Evolutionary conservation across 2,888 invertebrate genomes (phyloP), one percentile per base, ranked within the genome.

Genomic region (Netelia melanura): DNA sequence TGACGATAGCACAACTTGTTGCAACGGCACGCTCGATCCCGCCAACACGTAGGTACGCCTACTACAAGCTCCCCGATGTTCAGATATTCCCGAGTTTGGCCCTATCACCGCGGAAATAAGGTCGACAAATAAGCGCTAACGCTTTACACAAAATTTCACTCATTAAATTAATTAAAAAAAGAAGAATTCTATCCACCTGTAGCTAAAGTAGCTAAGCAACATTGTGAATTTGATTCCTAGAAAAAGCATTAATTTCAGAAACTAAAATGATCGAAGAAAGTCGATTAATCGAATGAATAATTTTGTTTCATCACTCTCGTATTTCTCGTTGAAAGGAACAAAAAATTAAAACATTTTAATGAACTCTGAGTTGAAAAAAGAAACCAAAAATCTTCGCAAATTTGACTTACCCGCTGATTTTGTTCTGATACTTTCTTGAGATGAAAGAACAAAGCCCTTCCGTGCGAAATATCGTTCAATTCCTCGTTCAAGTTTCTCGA

Each of bases 1-100:
- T 61, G 74, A 52, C 61, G 14, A 64, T 38, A 21, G 38, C 81
- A 52, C 85, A 79, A 85, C 85, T 85, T 79, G 85, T 82, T 82
- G 81, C 85, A 64, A 78, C 61, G 38, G 38, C 38, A 38, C 38
- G 38, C 61, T 68, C 62, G 56, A 77, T 74, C 72, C 72, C 75
- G 70, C 61, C 58, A 76, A 30, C 62, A 21, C 25, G 52, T 17
- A 30, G 21, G 14, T 17, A 30, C 25, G 14, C 43, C 38, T 17
- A 10, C n/a, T 25, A 25, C 61, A 8, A 17, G 11, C 1, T 70
- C 14, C 21, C 17, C 25, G 14, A 21, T 54, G 61, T 67, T 67
- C 9, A 25, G 71, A 48, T 76, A 11, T 25, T 30, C 43, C 25
- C 44, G 21, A 58, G 9, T 44, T 43, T 17, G 3, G 8, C 21